Evolutionary conservation across 2,888 invertebrate species (phyloP).

Genomic region (Drosophila quinaria): DNA sequence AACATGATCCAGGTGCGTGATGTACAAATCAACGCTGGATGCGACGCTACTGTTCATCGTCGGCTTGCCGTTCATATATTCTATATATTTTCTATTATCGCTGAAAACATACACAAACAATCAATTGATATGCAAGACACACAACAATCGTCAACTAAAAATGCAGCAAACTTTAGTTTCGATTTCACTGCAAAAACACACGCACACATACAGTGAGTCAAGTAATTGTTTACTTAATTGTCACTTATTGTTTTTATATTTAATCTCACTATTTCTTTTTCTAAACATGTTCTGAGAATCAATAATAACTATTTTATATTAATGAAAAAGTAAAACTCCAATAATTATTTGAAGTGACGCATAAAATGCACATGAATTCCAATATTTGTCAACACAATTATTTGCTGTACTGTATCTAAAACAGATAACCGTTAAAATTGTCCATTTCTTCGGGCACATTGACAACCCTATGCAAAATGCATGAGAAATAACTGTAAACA

Average conservation of each 20-base stretch:
- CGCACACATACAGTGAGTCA: neutral
- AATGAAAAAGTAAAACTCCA: too few relatives aligned
- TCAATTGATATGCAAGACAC: conserved; percentile 46
- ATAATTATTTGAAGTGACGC: too few relatives aligned
- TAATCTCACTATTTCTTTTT: neutral
- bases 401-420: neutral
- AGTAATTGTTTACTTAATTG: neutral
- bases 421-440: conserved; percentile 53
- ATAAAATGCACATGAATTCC: neutral
- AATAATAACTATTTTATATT: neutral
- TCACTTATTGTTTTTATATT: neutral
- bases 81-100: conserved; percentile 33
- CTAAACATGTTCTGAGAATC: neutral
- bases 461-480: conserved; percentile 54
- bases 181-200: conserved; percentile 32
- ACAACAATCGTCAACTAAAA: conserved; percentile 13
- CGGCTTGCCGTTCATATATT: conserved; percentile 60
- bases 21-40: conserved; percentile 56
- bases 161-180: conserved; percentile 20
- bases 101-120: conserved; percentile 34
- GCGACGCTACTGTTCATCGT: conserved; percentile 32
- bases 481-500: conserved; percentile 56
- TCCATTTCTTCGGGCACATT: conserved; percentile 3
- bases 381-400: neutral
- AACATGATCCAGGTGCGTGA: conserved; percentile 88